These are phyloP conservation scores for Clarias batrachus DNA, from an alignment of 2,113 vertebrate species.

Conservation along the genomic window DNA sequence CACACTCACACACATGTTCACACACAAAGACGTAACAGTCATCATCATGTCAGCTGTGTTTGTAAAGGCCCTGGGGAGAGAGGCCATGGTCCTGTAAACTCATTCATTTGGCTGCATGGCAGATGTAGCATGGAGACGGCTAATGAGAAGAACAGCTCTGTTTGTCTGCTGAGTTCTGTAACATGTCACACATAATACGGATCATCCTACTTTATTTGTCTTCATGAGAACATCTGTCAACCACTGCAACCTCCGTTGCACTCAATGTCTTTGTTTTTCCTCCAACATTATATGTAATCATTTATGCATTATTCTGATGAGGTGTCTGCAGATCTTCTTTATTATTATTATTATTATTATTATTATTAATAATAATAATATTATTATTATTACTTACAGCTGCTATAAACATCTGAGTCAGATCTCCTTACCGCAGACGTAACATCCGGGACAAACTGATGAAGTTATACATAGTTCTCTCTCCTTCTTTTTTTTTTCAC, in stretches of 20 bases:
- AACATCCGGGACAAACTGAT: too few relatives aligned
- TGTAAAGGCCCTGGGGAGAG: slow-evolving; percentile 35
- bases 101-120: slow-evolving; percentile 32
- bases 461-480: not conserved
- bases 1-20: not conserved
- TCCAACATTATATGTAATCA: not conserved
- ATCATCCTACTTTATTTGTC: slow-evolving; percentile 28
- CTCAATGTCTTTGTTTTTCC: not conserved
- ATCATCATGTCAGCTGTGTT: slow-evolving; percentile 28
- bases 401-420: not conserved
- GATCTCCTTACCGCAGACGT: too few relatives aligned
- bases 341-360: not conserved
- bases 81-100: slow-evolving; percentile 42
- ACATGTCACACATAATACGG: slow-evolving; percentile 12
- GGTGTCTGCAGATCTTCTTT: not conserved
- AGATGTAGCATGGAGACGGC: slow-evolving; percentile 26
- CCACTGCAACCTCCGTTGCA: not conserved
- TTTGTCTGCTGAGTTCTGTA: slow-evolving; percentile 37
- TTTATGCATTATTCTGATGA: not conserved
- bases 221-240: slow-evolving; percentile 16
- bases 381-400: not conserved
- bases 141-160: slow-evolving; percentile 43
- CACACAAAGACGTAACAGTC: not conserved
- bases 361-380: not conserved
- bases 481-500: not conserved